Conservation (phyloP, 1,140 invertebrate genomes). For the Theocolax elegans region DNA sequence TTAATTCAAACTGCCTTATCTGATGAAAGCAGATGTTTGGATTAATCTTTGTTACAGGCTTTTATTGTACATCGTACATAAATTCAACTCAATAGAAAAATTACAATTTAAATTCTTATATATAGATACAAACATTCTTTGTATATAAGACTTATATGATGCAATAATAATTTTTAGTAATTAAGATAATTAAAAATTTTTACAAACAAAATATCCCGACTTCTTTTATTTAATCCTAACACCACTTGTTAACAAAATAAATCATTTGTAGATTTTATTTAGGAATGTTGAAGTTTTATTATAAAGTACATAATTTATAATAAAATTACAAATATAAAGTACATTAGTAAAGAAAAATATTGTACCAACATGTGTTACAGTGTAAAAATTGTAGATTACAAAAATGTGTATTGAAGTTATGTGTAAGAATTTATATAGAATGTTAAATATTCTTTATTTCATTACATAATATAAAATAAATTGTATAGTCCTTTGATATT, state of each 20-base stretch:
- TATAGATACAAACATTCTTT: too few species aligned
- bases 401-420: too few species aligned
- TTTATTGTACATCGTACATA: background rate
- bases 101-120: background rate
- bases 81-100: background rate
- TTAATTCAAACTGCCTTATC: background rate
- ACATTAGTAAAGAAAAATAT: background rate
- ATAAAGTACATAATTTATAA: slow-evolving; percentile 5
- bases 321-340: slow-evolving; percentile 4
- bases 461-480: too few species aligned
- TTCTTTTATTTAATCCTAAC: background rate
- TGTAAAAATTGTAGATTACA: too few species aligned
- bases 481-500: too few species aligned
- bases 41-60: background rate
- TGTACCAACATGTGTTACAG: too few species aligned
- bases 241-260: background rate
- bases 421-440: too few species aligned
- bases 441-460: too few species aligned
- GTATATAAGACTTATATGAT: slow-evolving; percentile 21
- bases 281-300: slow-evolving; percentile 30
- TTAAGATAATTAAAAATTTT: slow-evolving; percentile 14
- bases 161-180: slow-evolving; percentile 25
- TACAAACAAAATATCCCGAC: background rate
- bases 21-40: background rate
- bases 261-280: background rate